Conservation (phyloP, 2,888 invertebrate species). For the Drosophila formosana region DNA sequence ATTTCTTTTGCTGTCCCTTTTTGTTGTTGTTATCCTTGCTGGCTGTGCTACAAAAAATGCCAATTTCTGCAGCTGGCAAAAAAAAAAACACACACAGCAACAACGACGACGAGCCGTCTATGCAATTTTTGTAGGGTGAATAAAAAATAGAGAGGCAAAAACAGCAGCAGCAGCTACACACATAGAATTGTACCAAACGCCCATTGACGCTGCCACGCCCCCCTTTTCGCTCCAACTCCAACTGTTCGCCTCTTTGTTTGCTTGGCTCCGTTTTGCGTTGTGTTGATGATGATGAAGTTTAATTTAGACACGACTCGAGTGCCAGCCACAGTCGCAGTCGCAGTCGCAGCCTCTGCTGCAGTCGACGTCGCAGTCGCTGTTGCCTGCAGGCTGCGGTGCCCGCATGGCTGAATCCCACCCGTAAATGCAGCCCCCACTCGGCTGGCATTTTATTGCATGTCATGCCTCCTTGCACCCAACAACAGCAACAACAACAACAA, state of each 20-base stretch:
- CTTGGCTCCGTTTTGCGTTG: conserved; percentile 56
- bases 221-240: background rate
- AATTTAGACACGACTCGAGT: conserved; percentile 77
- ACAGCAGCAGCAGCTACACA: background rate
- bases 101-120: conserved; percentile 44
- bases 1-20: conserved; percentile 75
- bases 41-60: conserved; percentile 57
- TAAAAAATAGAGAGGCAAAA: conserved; percentile 5
- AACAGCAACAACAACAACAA: conserved; percentile 15
- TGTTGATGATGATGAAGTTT: conserved; percentile 78
- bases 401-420: conserved; percentile 49
- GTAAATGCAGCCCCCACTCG: conserved; percentile 29
- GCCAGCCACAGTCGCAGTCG: conserved; percentile 39
- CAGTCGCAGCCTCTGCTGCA: conserved; percentile 17
- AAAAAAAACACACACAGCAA: conserved; percentile 17
- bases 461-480: conserved; percentile 42
- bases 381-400: conserved; percentile 45
- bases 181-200: conserved; percentile 45
- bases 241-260: conserved; percentile 58
- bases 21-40: conserved; percentile 24
- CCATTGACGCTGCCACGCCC: conserved; percentile 49
- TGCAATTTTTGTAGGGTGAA: conserved; percentile 70
- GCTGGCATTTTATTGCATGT: conserved; percentile 69
- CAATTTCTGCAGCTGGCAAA: conserved; percentile 72
- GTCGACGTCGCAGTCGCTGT: conserved; percentile 10